Evolutionary conservation across 2,113 vertebrate genomes (phyloP).

Genomic region (Eublepharis macularius): DNA sequence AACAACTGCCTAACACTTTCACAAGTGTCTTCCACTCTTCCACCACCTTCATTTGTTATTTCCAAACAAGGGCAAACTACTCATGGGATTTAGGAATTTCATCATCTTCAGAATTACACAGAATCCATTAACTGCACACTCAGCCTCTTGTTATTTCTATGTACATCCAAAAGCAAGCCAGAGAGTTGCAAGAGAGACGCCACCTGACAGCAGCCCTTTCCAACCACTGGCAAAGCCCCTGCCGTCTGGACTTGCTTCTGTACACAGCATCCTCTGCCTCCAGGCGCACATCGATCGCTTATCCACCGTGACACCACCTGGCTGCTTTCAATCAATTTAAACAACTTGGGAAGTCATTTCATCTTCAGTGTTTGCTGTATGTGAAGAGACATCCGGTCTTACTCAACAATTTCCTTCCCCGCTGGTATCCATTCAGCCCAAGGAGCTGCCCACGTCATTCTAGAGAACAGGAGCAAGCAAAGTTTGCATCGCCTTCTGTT

Average conservation of each 20-base stretch:
- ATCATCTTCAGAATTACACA: not conserved
- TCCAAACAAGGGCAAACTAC: not conserved
- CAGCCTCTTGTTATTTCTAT: not conserved
- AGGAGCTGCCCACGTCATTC: not conserved
- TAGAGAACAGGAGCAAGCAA: not conserved
- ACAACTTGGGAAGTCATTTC: not conserved
- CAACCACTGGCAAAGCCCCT: rapidly evolving
- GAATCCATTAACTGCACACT: not conserved
- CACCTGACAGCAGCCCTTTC: rapidly evolving
- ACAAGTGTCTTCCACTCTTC: not conserved
- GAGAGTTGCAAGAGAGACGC: rapidly evolving
- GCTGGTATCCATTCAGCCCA: not conserved
- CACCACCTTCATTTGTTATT: not conserved
- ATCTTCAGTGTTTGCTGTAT: not conserved
- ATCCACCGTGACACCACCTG: not conserved
- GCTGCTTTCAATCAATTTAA: not conserved
- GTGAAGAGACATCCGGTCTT: not conserved
- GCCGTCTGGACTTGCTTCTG: rapidly evolving
- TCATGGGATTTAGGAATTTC: not conserved
- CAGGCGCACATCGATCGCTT: not conserved
- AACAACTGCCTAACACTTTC: not conserved
- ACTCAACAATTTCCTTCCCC: too few relatives aligned
- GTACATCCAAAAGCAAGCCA: not conserved
- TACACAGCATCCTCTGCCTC: rapidly evolving
- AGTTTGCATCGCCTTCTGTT: not conserved